phyloP scores from a whole-genome alignment of 2,888 invertebrate genomes.

The Pachliopta kotzebuea region DNA sequence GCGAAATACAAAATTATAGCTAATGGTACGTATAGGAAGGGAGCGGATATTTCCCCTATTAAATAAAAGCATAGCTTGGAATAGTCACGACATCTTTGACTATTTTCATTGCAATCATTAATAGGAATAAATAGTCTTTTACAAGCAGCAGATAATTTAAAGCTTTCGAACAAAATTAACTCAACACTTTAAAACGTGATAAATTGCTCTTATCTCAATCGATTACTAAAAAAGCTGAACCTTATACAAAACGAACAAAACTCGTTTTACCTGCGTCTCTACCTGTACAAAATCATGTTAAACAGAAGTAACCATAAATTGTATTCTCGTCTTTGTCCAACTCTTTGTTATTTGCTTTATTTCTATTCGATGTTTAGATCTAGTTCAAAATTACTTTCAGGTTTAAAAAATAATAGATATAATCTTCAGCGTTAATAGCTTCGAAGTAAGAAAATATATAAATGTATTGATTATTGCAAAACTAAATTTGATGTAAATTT shows the following conservation, averaged over 20 bases:
- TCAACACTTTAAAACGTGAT: conserved; percentile 22
- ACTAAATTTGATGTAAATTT: too few species aligned
- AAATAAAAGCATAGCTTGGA: background rate
- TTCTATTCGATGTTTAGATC: background rate
- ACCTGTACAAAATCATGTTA: conserved; percentile 14
- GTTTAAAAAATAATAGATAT: background rate
- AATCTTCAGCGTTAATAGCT: background rate
- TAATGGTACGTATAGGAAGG: conserved; percentile 1
- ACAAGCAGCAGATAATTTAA: conserved; percentile 5
- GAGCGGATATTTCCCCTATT: background rate
- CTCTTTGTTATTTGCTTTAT: background rate
- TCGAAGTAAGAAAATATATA: background rate
- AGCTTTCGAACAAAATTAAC: conserved; percentile 23
- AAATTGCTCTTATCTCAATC: conserved; percentile 26
- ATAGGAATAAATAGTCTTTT: background rate
- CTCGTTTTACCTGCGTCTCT: conserved; percentile 23
- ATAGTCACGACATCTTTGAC: background rate
- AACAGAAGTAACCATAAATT: conserved; percentile 13
- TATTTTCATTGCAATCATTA: background rate
- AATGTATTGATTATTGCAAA: background rate
- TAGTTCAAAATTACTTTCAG: background rate
- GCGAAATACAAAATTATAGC: conserved; percentile 36
- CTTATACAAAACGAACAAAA: conserved; percentile 18
- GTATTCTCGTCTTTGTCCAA: too few species aligned
- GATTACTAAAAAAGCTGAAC: conserved; percentile 18